Conservation (phyloP, 2,113 vertebrate genomes). For the Pontoporia blainvillei region DNA sequence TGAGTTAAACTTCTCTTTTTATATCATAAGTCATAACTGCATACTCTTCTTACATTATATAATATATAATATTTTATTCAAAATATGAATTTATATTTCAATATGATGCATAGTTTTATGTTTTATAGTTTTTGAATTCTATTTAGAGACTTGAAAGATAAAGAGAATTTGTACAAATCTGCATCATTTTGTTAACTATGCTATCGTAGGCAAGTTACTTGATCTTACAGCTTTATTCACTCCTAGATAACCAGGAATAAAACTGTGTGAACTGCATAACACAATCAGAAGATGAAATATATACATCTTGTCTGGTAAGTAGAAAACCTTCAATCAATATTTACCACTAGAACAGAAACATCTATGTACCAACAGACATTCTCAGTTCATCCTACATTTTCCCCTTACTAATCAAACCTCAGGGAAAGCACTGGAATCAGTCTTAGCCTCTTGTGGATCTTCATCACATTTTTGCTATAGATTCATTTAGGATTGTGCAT, state of each 20-base stretch:
- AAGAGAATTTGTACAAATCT: not conserved
- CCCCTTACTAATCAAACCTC: not conserved
- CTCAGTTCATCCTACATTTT: not conserved
- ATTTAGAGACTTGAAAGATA: not conserved
- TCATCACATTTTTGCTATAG: not conserved
- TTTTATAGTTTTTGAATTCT: not conserved
- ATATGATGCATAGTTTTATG: not conserved
- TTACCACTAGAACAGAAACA: not conserved
- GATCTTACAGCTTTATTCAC: not conserved
- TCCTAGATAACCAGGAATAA: not conserved
- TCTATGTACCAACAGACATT: not conserved
- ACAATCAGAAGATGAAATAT: not conserved
- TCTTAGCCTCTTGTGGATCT: not conserved
- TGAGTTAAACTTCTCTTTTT: not conserved
- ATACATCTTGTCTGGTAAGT: not conserved
- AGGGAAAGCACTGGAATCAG: not conserved
- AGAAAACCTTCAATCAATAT: not conserved
- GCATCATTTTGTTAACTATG: not conserved
- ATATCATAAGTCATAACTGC: not conserved
- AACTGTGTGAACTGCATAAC: not conserved
- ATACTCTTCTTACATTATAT: not conserved
- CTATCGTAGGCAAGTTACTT: not conserved
- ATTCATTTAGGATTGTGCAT: not conserved
- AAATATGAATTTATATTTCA: not conserved
- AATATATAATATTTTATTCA: not conserved